Base-by-base conservation (phyloP, 2,888 invertebrate genomes). In the Ethmia dodecea region DNA sequence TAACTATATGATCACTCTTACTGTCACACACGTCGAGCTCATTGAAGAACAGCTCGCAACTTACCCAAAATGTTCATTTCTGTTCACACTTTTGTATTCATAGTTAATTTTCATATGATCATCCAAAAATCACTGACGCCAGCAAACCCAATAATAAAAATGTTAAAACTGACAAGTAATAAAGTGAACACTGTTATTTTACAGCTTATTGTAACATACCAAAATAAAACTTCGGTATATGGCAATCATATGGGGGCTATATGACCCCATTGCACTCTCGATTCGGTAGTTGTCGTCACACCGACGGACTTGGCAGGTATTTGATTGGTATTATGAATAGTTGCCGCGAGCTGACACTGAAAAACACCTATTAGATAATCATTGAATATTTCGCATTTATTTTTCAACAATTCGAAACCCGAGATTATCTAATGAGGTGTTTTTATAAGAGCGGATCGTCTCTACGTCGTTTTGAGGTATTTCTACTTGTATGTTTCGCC, bases 231-330 rank as follows among this genome's bases (percentile, higher is more conserved):
- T 73, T 76, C 74, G 71, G 75, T 80, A 77, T 71, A 77, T 79
- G 81, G 80, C 81, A 80, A 73, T 69, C 62, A 60, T 75, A 73
- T 70, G 73, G 74, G 78, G 72, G 62, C 70, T 77, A 33, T 60
- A 65, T 66, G 61, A 65, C 67, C 73, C 76, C 66, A 57, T 75
- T 71, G 72, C 72, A n/a, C n/a, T 72, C 73, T 77, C 75, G 73
- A 76, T 78, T 81, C 72, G 68, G 61, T 84, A 81, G 69, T 76
- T 74, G 76, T 79, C 84, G 83, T 74, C 81, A 72, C 84, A 74
- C 84, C 84, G 78, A 79, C 81, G 84, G 84, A 84, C 61, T 65
- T 75, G 72, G 70, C 84, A 86, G 86, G 86, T 86, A 86, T 80
- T 86, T 81, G 72, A 81, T 80, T 84, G 76, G 83, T 83, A 80